phyloP scores from a whole-genome alignment of 2,113 vertebrate species.

The Hemichromis elongatus region DNA sequence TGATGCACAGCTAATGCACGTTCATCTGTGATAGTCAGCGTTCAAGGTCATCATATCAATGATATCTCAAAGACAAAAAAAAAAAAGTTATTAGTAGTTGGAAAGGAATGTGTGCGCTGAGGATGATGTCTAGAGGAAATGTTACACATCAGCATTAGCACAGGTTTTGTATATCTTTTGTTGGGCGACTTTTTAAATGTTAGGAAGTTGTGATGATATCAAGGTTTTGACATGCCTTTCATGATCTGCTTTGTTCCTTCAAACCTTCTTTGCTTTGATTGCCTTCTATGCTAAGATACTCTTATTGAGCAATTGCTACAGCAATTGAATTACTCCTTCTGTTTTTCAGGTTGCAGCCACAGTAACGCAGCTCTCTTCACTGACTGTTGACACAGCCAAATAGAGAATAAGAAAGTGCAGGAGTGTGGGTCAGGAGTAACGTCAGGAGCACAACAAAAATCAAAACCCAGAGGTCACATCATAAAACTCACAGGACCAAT shows the following conservation, averaged over 20 bases:
- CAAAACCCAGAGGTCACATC: not conserved
- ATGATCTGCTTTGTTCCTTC: not conserved
- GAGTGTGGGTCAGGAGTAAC: not conserved
- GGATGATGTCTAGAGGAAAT: not conserved
- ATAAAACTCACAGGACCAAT: not conserved
- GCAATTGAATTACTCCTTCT: slow-evolving; percentile 10
- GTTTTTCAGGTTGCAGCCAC: slow-evolving; percentile 24
- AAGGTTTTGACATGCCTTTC: not conserved
- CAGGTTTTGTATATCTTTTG: not conserved
- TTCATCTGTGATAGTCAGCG: not conserved
- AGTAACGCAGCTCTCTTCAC: not conserved
- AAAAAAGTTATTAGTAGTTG: not conserved
- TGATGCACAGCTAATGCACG: not conserved
- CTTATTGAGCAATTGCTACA: not conserved
- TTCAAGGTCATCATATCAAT: not conserved
- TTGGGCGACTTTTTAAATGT: not conserved
- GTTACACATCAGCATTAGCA: not conserved
- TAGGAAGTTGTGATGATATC: not conserved
- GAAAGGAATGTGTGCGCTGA: not conserved
- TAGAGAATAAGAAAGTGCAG: not conserved
- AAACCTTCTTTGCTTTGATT: slow-evolving; percentile 2
- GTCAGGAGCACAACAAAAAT: not conserved
- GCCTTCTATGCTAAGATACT: not conserved
- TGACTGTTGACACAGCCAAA: not conserved
- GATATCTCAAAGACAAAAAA: not conserved